phyloP scores from a whole-genome alignment of 2,113 vertebrate species.

The Aphyosemion australe region DNA sequence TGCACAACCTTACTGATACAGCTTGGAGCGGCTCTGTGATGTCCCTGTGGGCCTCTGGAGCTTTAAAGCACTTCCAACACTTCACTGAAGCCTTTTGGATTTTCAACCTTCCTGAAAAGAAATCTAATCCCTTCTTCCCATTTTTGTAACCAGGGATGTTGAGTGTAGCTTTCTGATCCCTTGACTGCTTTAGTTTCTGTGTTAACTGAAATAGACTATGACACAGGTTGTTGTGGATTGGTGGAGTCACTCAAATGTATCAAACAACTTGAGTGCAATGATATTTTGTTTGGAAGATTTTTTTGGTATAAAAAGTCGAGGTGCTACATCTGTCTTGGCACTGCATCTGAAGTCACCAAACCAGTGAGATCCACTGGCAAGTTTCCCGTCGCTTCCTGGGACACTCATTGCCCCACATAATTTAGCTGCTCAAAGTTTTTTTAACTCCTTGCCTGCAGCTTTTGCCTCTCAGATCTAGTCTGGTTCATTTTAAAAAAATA shows the following conservation, averaged over 20 bases:
- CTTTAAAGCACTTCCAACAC: slow-evolving; percentile 1
- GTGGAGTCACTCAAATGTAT: background rate
- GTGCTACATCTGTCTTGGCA: background rate
- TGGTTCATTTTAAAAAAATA: background rate
- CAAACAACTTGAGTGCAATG: background rate
- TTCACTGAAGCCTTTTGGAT: slow-evolving; percentile 2
- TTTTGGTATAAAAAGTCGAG: background rate
- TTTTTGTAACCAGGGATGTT: background rate
- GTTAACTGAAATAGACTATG: background rate
- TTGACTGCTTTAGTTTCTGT: background rate
- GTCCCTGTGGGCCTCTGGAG: background rate
- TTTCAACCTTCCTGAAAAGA: background rate
- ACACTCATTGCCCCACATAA: too few relatives aligned
- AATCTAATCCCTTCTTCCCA: background rate
- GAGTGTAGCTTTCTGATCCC: background rate
- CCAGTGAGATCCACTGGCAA: too few relatives aligned
- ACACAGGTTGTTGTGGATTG: background rate
- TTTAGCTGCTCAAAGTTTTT: background rate
- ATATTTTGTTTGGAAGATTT: background rate
- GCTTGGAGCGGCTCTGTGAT: slow-evolving; percentile 1
- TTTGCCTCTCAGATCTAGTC: background rate
- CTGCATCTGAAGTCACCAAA: background rate
- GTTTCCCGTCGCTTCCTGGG: background rate
- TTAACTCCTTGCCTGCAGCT: background rate
- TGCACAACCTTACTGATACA: background rate